Evolutionary conservation across 2,888 invertebrate species (phyloP).

Genomic region (Calameuta filiformis): DNA sequence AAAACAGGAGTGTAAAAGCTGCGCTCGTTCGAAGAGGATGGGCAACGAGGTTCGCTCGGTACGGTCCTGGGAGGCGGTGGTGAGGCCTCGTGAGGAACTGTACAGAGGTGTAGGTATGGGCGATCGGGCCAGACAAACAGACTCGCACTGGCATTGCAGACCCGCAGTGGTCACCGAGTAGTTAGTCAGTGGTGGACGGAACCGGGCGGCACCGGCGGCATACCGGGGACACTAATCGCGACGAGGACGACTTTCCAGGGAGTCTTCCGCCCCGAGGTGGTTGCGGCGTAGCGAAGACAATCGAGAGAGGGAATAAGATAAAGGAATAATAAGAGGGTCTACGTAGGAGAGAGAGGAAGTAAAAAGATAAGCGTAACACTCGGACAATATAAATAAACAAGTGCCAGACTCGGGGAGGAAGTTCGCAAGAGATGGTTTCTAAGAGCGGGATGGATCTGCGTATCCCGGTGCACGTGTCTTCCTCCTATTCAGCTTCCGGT

Average conservation of each 20-base stretch:
- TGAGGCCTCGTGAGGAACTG: constrained; percentile 43
- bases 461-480: neutral
- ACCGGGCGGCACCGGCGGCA: constrained; percentile 21
- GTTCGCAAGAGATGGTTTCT: neutral
- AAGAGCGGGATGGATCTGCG: neutral
- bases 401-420: neutral
- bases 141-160: constrained; percentile 56
- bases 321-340: neutral
- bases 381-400: neutral
- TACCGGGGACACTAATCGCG: constrained; percentile 24
- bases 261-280: neutral
- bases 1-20: neutral
- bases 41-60: constrained; percentile 14
- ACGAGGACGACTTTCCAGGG: constrained; percentile 24
- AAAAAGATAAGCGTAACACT: neutral
- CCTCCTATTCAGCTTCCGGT: neutral
- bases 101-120: constrained; percentile 29
- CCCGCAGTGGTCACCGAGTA: constrained; percentile 49
- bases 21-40: neutral
- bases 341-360: too few relatives aligned
- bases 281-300: neutral
- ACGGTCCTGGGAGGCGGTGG: constrained; percentile 60
- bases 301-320: neutral
- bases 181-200: constrained; percentile 27
- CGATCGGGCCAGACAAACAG: constrained; percentile 58